Evolutionary conservation across 2,113 vertebrate genomes (phyloP).

Genomic region (Lasiurus cinereus): DNA sequence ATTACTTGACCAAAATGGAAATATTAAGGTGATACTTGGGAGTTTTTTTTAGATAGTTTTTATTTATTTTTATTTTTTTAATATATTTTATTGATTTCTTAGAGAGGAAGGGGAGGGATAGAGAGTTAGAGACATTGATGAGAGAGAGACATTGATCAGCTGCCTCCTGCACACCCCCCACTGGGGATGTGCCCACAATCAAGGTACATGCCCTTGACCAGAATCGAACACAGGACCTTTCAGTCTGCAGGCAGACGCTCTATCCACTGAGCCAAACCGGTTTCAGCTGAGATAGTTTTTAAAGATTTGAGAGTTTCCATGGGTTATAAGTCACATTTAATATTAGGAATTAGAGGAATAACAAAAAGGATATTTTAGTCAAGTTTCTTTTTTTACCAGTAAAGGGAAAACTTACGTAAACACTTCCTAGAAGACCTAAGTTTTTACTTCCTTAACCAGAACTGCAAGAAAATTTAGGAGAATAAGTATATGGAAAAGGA

Average conservation of each 20-base stretch:
- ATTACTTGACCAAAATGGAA: conserved; percentile 1
- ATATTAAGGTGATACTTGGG: background rate
- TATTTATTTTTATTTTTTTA: too few species aligned
- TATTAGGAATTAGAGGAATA: background rate
- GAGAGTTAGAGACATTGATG: too few species aligned
- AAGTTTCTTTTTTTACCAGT: background rate
- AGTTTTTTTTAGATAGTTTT: background rate
- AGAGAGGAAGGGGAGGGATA: too few species aligned
- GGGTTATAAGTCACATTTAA: background rate
- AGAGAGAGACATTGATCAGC: too few species aligned
- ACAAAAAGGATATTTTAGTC: background rate
- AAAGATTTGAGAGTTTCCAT: background rate
- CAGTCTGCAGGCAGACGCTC: too few species aligned
- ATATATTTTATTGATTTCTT: too few species aligned
- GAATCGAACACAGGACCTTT: too few species aligned
- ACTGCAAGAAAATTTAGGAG: background rate
- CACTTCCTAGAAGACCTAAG: background rate
- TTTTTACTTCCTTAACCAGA: background rate
- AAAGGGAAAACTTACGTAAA: background rate
- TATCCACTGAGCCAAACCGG: too few species aligned
- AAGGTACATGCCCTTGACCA: too few species aligned
- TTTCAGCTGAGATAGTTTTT: background rate
- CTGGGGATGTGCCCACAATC: too few species aligned
- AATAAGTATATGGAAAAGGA: background rate
- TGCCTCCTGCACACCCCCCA: too few species aligned